Evolutionary conservation across 2,888 invertebrate species (phyloP), one percentile per base, ranked within the genome.

Genomic region (Sminthurides aquaticus): DNA sequence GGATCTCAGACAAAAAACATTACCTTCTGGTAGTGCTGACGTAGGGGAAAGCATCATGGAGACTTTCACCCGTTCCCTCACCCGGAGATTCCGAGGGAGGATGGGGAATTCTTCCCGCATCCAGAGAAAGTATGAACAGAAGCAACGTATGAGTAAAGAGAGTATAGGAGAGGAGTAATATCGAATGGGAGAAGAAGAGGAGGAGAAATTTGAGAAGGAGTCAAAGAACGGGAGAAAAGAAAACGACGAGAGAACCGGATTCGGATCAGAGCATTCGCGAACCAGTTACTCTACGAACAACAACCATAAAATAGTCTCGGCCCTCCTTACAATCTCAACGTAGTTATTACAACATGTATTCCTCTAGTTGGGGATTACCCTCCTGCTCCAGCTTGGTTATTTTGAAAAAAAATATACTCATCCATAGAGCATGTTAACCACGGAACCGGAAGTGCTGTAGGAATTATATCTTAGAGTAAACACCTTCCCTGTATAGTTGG

Each of bases 31-130:
- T 28, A 49, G 48, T 57, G 62, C 62, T 62, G 49, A 58, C 52
- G 64, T 64, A 56, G 62, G 65, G 67, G 70, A 67, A 70, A 70
- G 63, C 67, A 67, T 68, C 63, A 67, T 69, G 69, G 69, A 69
- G 67, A 64, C 64, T 63, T 62, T 60, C 63, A 56, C 62, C 66
- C 64, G 48, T 55, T 63, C 56, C 20, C 56, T 48, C 54, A 56
- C 56, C 15, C 34, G 18, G 29, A 2, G 24, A 49, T 49, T 28
- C 27, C 43, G 27, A 22, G 25, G 3, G 18, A 34, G 24, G 34
- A 8, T 27, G 54, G 20, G n/a, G 27, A 18, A 18, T 26, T 49
- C n/a, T 60, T 29, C 11, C 22, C 26, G 26, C 15, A 5, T 11
- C 26, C n/a, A n/a, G n/a, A n/a, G n/a, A n/a, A n/a, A n/a, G n/a